Evolutionary conservation across 2,113 vertebrate genomes (phyloP).

Genomic region (Lipotes vexillifer): DNA sequence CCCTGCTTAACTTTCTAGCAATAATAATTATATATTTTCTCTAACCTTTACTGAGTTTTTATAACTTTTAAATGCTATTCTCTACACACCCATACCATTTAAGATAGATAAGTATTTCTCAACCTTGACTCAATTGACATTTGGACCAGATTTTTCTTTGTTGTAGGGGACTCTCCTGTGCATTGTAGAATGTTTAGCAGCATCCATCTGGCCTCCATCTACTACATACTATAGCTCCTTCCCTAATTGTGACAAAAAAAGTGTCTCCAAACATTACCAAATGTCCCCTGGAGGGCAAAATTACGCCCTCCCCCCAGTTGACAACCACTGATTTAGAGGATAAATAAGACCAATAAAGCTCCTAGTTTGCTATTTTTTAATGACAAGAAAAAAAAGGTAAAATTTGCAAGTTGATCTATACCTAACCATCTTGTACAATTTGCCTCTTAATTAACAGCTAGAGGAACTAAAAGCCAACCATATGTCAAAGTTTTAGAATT

Average conservation of each 20-base stretch:
- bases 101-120: neutral
- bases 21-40: neutral
- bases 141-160: neutral
- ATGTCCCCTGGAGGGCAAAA: neutral
- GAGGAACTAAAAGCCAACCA: conserved; percentile 52
- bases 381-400: neutral
- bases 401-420: conserved; percentile 6
- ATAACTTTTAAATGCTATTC: neutral
- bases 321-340: neutral
- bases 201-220: neutral
- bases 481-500: conserved; percentile 61
- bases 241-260: neutral
- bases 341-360: neutral
- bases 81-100: neutral
- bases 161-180: neutral
- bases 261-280: neutral
- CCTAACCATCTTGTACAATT: conserved; percentile 67
- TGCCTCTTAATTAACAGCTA: conserved; percentile 63
- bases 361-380: conserved; percentile 3
- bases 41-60: neutral
- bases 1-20: neutral
- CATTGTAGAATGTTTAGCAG: neutral
- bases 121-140: neutral
- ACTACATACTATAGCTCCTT: neutral
- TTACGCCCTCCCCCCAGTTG: neutral